phyloP scores from a whole-genome alignment of 2,888 invertebrate genomes.

The Tuberolachnus salignus region DNA sequence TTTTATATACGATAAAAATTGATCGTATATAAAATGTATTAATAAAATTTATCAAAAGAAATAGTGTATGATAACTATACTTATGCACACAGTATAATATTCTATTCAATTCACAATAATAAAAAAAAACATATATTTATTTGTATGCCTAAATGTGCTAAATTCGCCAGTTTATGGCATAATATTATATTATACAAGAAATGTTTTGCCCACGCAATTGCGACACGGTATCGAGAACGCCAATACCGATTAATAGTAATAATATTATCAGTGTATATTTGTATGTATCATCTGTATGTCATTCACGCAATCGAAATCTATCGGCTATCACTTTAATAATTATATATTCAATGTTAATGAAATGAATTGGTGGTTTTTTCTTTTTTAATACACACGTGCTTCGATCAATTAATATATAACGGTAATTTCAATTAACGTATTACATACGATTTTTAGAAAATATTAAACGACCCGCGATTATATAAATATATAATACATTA shows the following conservation, averaged over 20 bases:
- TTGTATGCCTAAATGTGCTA: too few species aligned
- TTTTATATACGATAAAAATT: too few species aligned
- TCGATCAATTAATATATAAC: not conserved
- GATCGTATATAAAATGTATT: too few species aligned
- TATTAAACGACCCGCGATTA: not conserved
- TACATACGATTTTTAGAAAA: not conserved
- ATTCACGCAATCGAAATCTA: not conserved
- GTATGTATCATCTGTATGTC: too few species aligned
- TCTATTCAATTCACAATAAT: too few species aligned
- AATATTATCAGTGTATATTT: not conserved
- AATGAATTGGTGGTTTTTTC: not conserved
- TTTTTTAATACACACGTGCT: conserved; percentile 30
- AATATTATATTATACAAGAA: too few species aligned
- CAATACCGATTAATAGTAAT: not conserved
- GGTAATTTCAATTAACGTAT: not conserved
- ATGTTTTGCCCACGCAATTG: conserved; percentile 13
- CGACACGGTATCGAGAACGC: not conserved
- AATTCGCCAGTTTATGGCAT: too few species aligned
- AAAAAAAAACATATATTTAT: too few species aligned
- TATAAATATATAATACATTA: not conserved
- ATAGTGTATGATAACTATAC: too few species aligned
- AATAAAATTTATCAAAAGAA: too few species aligned
- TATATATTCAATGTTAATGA: not conserved
- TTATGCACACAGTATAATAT: too few species aligned
- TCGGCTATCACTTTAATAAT: not conserved